phyloP scores from a whole-genome alignment of 2,113 vertebrate genomes.

The Aythya baeri region DNA sequence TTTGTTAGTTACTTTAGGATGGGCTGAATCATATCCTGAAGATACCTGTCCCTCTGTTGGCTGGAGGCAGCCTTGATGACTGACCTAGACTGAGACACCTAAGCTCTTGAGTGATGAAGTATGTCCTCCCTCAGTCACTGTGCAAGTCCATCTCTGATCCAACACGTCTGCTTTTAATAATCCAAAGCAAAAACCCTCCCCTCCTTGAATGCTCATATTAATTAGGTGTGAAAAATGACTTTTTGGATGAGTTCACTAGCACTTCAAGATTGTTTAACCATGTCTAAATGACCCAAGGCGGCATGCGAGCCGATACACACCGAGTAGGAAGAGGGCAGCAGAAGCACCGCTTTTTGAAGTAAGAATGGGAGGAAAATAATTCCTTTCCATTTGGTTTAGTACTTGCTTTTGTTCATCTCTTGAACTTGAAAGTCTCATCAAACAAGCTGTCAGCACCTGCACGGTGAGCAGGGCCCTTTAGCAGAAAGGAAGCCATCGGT shows the following conservation, averaged over 20 bases:
- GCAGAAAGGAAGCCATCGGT: not conserved
- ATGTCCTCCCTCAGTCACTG: not conserved
- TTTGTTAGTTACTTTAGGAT: not conserved
- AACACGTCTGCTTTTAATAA: conserved; percentile 15
- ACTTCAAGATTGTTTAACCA: not conserved
- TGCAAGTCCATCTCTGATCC: not conserved
- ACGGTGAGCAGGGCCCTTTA: not conserved
- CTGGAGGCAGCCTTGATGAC: not conserved
- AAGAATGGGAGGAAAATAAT: not conserved
- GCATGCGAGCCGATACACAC: not conserved
- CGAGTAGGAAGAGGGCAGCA: not conserved
- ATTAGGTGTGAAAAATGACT: conserved; percentile 36
- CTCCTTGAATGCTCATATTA: not conserved
- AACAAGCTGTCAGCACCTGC: conserved; percentile 13
- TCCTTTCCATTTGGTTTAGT: not conserved
- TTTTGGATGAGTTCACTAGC: not conserved
- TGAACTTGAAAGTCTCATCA: conserved; percentile 7
- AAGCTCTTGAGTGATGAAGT: not conserved
- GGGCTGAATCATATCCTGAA: not conserved
- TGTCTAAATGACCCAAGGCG: not conserved
- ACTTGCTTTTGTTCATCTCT: conserved; percentile 27
- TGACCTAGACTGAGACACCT: not conserved
- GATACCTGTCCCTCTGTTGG: not conserved
- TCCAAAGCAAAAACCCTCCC: not conserved
- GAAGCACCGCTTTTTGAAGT: not conserved